Conservation (phyloP, 2,888 invertebrate genomes). For the Erebia ligea region DNA sequence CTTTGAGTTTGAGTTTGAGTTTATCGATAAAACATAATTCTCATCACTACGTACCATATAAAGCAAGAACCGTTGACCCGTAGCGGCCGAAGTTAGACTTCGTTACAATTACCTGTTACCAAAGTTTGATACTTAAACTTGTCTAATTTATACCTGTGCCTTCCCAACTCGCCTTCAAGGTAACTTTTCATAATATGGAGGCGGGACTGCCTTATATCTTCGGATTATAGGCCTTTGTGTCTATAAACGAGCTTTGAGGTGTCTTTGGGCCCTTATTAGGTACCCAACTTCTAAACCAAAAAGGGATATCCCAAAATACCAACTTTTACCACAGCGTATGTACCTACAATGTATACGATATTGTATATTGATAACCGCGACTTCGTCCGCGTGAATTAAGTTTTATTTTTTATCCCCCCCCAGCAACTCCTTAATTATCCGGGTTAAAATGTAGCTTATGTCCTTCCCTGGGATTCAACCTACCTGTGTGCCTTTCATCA, state of each 20-base stretch:
- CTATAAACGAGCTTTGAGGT: neutral
- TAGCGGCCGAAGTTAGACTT: slow-evolving; percentile 30
- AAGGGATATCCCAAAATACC: no score
- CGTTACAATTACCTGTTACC: slow-evolving; percentile 39
- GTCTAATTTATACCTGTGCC: slow-evolving; percentile 31
- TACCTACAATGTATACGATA: no score
- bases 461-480: no score
- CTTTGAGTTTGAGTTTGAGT: no score
- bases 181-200: slow-evolving; percentile 33
- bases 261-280: neutral
- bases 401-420: no score
- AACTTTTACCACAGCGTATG: no score
- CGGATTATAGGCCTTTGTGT: slow-evolving; percentile 9
- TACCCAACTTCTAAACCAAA: no score
- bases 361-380: no score
- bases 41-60: slow-evolving; percentile 25
- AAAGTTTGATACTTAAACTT: slow-evolving; percentile 40
- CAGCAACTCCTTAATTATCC: no score
- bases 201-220: slow-evolving; percentile 12
- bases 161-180: slow-evolving; percentile 20
- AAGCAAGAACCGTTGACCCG: slow-evolving; percentile 26
- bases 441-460: no score
- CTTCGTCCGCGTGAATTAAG: no score
- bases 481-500: no score
- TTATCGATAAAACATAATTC: neutral